phyloP scores from a whole-genome alignment of 2,113 vertebrate species.

The Trochalopteron elliotii region DNA sequence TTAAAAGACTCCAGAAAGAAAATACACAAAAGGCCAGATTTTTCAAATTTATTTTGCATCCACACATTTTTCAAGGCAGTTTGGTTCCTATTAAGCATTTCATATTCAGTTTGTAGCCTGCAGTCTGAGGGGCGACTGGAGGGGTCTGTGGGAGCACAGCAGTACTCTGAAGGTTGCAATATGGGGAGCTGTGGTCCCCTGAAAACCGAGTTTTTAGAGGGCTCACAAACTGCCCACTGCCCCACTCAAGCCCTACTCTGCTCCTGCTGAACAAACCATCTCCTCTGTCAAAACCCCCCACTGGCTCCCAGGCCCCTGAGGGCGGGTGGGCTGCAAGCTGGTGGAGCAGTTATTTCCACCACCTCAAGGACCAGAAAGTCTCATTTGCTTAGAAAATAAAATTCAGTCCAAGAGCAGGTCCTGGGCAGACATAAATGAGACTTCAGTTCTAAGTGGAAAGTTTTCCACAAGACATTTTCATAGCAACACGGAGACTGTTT shows the following conservation, averaged over 20 bases:
- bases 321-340: background rate
- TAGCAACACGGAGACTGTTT: background rate
- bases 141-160: background rate
- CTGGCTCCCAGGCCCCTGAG: background rate
- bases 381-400: conserved; percentile 20
- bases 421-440: background rate
- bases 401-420: background rate
- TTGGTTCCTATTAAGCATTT: background rate
- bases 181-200: background rate
- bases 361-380: background rate
- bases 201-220: background rate
- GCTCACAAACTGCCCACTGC: background rate
- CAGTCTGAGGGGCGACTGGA: background rate
- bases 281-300: background rate
- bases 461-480: conserved; percentile 20
- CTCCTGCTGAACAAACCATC: background rate
- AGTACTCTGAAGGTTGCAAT: background rate
- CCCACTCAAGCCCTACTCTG: background rate
- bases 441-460: background rate
- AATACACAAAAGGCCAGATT: background rate
- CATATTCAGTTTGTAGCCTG: background rate
- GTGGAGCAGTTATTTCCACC: background rate
- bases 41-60: background rate
- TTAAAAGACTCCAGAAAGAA: background rate
- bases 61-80: background rate